These are phyloP conservation scores for Crotalus horridus DNA, from an alignment of 2,113 vertebrate species.

Conservation along the genomic window DNA sequence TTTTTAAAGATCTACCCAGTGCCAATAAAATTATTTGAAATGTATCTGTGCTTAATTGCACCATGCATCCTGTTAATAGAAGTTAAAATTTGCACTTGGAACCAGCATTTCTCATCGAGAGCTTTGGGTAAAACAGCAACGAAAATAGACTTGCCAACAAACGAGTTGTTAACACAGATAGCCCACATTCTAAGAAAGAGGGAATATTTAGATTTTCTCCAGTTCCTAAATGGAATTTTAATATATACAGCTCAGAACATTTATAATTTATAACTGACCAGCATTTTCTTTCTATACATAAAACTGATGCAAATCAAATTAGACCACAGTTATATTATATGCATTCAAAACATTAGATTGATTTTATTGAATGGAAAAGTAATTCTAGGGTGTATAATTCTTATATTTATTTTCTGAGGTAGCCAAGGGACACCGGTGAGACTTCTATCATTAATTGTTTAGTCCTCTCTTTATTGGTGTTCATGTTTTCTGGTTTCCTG, in stretches of 20 bases:
- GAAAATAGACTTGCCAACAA: neutral
- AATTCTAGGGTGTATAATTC: neutral
- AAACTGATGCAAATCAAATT: neutral
- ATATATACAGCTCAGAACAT: neutral
- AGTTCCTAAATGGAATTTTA: neutral
- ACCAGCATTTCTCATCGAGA: neutral
- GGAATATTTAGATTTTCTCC: neutral
- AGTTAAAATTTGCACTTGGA: neutral
- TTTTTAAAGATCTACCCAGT: neutral
- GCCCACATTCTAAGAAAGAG: neutral
- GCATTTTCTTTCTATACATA: neutral
- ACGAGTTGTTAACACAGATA: neutral
- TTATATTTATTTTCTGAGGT: neutral
- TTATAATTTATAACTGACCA: neutral
- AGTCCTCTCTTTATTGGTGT: neutral
- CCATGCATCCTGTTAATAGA: neutral
- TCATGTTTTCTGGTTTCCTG: neutral
- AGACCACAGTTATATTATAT: neutral
- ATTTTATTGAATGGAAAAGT: neutral
- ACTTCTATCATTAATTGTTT: neutral
- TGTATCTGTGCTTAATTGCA: neutral
- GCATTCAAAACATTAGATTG: neutral
- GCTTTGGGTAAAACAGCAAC: neutral
- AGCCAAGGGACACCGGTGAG: neutral
- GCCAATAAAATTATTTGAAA: neutral